Conservation (phyloP, 2,797 vertebrate genomes). For the Potorous gilbertii region DNA sequence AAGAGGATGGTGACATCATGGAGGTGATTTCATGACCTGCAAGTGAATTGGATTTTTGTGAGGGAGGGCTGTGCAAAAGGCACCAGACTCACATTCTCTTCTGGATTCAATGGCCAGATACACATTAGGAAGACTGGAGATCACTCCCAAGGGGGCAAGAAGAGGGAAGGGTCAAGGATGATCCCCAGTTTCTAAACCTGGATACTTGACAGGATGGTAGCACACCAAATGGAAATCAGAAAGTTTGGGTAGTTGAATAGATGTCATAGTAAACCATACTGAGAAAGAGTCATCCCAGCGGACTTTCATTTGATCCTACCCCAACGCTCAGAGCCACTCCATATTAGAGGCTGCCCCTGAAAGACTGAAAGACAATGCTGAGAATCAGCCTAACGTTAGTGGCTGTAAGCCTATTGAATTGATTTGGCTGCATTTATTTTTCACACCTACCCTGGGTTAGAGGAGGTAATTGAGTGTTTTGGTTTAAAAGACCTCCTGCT, state of each 20-base stretch:
- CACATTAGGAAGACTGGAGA: too few relatives aligned
- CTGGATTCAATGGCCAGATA: too few relatives aligned
- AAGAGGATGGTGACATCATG: too few relatives aligned
- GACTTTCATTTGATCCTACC: background rate
- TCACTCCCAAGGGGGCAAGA: background rate
- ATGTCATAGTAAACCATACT: background rate
- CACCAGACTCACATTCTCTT: too few relatives aligned
- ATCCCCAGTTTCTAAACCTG: background rate
- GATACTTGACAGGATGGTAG: background rate
- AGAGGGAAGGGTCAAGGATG: background rate
- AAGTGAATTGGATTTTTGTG: too few relatives aligned
- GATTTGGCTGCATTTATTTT: constrained; percentile 48
- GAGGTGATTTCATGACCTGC: too few relatives aligned
- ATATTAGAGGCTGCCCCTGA: background rate
- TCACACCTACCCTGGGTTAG: constrained; percentile 7
- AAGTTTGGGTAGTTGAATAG: background rate
- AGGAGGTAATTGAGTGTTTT: constrained; percentile 35
- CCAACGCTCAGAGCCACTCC: background rate
- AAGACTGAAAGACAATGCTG: background rate
- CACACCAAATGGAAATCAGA: background rate
- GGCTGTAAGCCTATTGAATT: constrained; percentile 1
- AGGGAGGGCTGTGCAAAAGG: too few relatives aligned
- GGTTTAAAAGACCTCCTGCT: constrained; percentile 25
- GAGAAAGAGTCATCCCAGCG: background rate
- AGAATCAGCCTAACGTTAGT: background rate